These are phyloP conservation scores for Solenopsis fugax DNA, from an alignment of 1,140 invertebrate species.

Conservation along the genomic window DNA sequence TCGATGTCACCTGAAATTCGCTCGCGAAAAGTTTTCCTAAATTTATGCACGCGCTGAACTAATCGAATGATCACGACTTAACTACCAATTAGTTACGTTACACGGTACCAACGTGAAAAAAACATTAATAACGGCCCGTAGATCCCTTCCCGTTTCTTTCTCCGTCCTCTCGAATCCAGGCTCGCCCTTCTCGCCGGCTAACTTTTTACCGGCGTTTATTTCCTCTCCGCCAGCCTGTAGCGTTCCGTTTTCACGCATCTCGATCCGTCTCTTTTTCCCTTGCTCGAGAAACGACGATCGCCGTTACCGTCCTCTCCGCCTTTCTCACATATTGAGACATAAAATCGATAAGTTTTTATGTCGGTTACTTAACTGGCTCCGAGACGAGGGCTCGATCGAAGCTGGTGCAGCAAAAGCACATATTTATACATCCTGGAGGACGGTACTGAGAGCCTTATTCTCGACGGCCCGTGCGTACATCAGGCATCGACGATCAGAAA, in stretches of 20 bases:
- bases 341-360: slow-evolving; percentile 78
- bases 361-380: slow-evolving; percentile 50
- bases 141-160: neutral
- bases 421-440: slow-evolving; percentile 70
- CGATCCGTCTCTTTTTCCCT: slow-evolving; percentile 59
- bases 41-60: slow-evolving; percentile 32
- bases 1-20: slow-evolving; percentile 4
- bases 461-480: slow-evolving; percentile 30
- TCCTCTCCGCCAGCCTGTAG: slow-evolving; percentile 20
- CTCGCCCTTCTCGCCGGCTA: neutral
- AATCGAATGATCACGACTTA: slow-evolving; percentile 57
- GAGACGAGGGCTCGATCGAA: neutral
- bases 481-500: slow-evolving; percentile 60
- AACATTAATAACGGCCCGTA: slow-evolving; percentile 56
- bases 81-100: slow-evolving; percentile 78
- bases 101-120: slow-evolving; percentile 66
- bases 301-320: slow-evolving; percentile 32
- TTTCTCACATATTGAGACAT: slow-evolving; percentile 75
- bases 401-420: slow-evolving; percentile 48
- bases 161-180: neutral
- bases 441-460: slow-evolving; percentile 55
- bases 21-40: slow-evolving; percentile 9
- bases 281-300: slow-evolving; percentile 48
- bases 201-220: slow-evolving; percentile 65
- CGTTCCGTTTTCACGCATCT: slow-evolving; percentile 67